These are phyloP conservation scores for Melanerpes formicivorus DNA, from an alignment of 2,113 vertebrate species.

Conservation along the genomic window DNA sequence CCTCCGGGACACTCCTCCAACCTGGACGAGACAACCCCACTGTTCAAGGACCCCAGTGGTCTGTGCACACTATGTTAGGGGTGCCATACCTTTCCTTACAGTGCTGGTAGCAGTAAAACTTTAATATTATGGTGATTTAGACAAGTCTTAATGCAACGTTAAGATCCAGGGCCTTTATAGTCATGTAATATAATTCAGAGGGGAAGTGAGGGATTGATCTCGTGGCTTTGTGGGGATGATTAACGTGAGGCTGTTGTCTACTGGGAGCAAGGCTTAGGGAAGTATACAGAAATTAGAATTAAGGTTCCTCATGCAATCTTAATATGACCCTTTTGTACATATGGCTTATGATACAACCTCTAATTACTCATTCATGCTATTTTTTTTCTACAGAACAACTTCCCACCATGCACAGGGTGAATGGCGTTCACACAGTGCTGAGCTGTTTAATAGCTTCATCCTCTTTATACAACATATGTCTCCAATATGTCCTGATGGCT, in stretches of 20 bases:
- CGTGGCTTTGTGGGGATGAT: background rate
- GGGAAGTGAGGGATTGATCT: fast-evolving
- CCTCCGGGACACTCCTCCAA: background rate
- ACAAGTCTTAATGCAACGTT: fast-evolving
- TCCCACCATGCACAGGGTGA: background rate
- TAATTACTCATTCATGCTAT: background rate
- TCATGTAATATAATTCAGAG: fast-evolving
- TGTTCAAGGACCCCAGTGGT: too few species aligned
- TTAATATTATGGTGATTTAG: fast-evolving
- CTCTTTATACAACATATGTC: background rate
- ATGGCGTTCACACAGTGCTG: background rate
- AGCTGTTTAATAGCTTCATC: slow-evolving; percentile 1
- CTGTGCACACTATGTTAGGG: fast-evolving
- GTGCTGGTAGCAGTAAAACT: fast-evolving
- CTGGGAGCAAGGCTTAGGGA: background rate
- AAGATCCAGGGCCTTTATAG: fast-evolving
- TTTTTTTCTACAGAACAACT: background rate
- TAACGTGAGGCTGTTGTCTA: fast-evolving
- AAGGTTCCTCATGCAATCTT: background rate
- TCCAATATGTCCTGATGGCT: background rate
- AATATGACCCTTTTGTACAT: background rate
- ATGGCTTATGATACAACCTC: background rate
- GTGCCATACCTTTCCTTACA: fast-evolving
- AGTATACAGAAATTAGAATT: background rate
- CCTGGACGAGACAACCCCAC: fast-evolving